Evolutionary conservation across 1,140 invertebrate species (phyloP), one percentile per base, ranked within the genome.

Genomic region (Drosophila chauvacae): DNA sequence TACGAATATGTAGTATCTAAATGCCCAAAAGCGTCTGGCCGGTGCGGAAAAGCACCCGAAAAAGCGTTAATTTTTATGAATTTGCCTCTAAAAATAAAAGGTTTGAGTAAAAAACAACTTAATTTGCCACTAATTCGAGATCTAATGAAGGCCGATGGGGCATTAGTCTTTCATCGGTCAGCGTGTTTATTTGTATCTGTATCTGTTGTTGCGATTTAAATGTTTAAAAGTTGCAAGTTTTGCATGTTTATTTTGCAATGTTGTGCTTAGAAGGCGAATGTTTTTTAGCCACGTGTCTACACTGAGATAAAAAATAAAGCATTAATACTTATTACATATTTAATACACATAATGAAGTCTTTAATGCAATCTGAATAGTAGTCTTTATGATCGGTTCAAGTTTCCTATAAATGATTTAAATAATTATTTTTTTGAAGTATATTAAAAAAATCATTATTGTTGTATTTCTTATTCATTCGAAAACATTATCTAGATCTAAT

Each of bases 121-220:
- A 77, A 77, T 61, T 77, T 77, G 73, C 74, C 50, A 77, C 74
- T 77, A 77, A 77, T 77, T 77, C 57, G 41, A 60, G 35, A 77
- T 77, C 63, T 48, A 68, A 53, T 69, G 74, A 77, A 77, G 74
- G 74, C 64, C 73, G 28, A 37, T 42, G 61, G 74, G 48, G 69
- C 69, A 72, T 61, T 77, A 77, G 63, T 77, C 74, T 77, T 77
- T 74, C 47, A 53, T 56, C 58, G 41, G 13, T 16, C 45, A 33
- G 28, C 33, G 14, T 26, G 48, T 28, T 35, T 41, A 50, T 10
- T 64, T 59, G 56, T 30, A 33, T 65, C 26, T 64, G 20, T 64
- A 44, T 53, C 30, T 56, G 37, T 42, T 23, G 41, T 35, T 60
- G 57, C 59, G 71, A 48, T 53, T 74, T 61, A 69, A 82, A 69